A percentile compares a stretch with the other conserved stretches of the same genome.
These are phyloP conservation scores for Puffinus mauretanicus DNA, from an alignment of 2,113 vertebrate genomes.

Conservation along the genomic window DNA sequence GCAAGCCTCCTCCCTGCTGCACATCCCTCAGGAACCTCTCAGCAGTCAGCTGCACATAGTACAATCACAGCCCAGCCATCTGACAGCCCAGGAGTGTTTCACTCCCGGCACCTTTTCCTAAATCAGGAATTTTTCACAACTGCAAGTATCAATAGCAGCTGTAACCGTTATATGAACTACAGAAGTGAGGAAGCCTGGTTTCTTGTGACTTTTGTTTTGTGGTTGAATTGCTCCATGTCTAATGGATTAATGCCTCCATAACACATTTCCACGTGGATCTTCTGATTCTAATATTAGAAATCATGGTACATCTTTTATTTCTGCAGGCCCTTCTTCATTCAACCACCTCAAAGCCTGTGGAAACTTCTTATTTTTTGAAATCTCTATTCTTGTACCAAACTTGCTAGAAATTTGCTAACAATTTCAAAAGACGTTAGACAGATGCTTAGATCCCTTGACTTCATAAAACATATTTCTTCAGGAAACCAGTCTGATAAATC, in stretches of 20 bases:
- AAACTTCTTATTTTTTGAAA: not conserved
- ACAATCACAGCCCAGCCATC: not conserved
- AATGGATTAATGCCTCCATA: not conserved
- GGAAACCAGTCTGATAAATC: not conserved
- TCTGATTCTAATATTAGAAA: constrained; percentile 15
- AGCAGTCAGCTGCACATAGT: not conserved
- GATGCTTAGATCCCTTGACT: not conserved
- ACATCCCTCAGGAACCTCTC: not conserved
- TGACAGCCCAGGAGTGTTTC: not conserved
- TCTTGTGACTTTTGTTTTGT: not conserved
- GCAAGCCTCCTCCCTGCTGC: not conserved
- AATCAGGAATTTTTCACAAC: not conserved
- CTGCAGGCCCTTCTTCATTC: not conserved
- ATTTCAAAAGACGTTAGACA: not conserved
- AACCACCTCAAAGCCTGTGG: not conserved
- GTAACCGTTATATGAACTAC: not conserved
- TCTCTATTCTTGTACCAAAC: not conserved
- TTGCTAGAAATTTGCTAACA: not conserved
- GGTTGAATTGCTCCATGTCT: not conserved
- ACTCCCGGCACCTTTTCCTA: not conserved
- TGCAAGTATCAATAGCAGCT: not conserved
- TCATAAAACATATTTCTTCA: not conserved
- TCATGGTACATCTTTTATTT: not conserved
- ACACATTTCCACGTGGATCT: not conserved
- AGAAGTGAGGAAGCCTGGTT: not conserved